Evolutionary conservation across 1,140 invertebrate species (phyloP), one percentile per base, ranked within the genome.

Genomic region (Pygmarrhopalites habei): DNA sequence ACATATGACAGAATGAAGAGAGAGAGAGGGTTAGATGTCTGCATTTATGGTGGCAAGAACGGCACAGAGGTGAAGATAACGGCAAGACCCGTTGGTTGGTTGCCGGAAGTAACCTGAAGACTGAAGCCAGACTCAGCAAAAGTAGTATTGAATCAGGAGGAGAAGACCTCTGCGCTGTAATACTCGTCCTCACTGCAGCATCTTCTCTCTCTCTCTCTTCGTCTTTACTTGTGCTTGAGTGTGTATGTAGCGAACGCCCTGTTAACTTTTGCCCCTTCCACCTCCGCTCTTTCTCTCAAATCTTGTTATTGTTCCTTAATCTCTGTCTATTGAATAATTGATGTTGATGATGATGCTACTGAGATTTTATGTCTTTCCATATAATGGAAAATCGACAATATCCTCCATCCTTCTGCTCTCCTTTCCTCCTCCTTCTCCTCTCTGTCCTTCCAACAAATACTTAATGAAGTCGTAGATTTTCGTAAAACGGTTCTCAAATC

Each of bases 61-160:
- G 46, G 46, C 46, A 23, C 46, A 49, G 46, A 68, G 66, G 66
- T 64, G 62, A 64, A n/a, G 66, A 64, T 67, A 67, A 67, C 66
- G 66, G 66, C 44, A 69, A 69, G 67, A 69, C 67, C 67, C 67
- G 67, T 69, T 69, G 58, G n/a, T n/a, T n/a, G n/a, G 25, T 65
- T 68, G 66, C 62, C 66, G 66, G 66, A 68, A 68, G 66, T 68
- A 62, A 68, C 66, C 66, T 68, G 28, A 52, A 47, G 21, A 29
- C 46, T 47, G 51, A 15, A 29, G 26, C 21, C 10, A 53, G 47
- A 39, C 43, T 39, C 23, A 29, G n/a, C n/a, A n/a, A n/a, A n/a
- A n/a, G n/a, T n/a, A n/a, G n/a, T n/a, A n/a, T n/a, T n/a, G n/a
- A n/a, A n/a, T n/a, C n/a, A n/a, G n/a, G n/a, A n/a, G n/a, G n/a